Percentiles rank a stretch among this genome's conserved stretches.
These are phyloP conservation scores for Dyspetes luteomarginatus DNA, from an alignment of 2,888 invertebrate genomes.

Conservation along the genomic window DNA sequence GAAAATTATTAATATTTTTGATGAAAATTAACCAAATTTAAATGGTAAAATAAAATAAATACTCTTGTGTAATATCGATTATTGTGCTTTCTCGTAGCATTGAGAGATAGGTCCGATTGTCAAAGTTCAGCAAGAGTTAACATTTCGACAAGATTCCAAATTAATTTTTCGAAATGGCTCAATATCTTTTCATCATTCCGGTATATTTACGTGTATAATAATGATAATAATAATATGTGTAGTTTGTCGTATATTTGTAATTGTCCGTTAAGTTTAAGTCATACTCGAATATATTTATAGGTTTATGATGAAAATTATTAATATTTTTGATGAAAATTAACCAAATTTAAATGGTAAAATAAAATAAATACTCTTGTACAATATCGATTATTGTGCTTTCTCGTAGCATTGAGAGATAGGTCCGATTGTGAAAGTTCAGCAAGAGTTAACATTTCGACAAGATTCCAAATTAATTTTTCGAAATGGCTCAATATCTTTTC, in stretches of 20 bases:
- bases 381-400: background rate
- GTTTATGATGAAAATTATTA: no score
- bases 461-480: constrained; percentile 64
- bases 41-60: no score
- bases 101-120: constrained; percentile 54
- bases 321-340: no score
- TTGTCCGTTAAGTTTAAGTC: no score
- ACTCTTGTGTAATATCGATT: background rate
- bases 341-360: no score
- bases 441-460: constrained; percentile 70
- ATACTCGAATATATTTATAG: no score
- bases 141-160: constrained; percentile 65
- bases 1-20: no score
- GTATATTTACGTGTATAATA: background rate
- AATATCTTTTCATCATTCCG: background rate
- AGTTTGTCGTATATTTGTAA: no score
- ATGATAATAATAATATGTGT: no score
- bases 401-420: background rate
- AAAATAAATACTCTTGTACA: no score
- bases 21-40: no score
- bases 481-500: constrained; percentile 31
- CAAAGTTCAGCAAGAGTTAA: constrained; percentile 71
- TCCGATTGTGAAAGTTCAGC: constrained; percentile 69
- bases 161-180: constrained; percentile 66
- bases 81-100: background rate